Evolutionary conservation across 2,797 vertebrate species (phyloP), one percentile per base, ranked within the genome.

Genomic region (Pangasius mekongensis): DNA sequence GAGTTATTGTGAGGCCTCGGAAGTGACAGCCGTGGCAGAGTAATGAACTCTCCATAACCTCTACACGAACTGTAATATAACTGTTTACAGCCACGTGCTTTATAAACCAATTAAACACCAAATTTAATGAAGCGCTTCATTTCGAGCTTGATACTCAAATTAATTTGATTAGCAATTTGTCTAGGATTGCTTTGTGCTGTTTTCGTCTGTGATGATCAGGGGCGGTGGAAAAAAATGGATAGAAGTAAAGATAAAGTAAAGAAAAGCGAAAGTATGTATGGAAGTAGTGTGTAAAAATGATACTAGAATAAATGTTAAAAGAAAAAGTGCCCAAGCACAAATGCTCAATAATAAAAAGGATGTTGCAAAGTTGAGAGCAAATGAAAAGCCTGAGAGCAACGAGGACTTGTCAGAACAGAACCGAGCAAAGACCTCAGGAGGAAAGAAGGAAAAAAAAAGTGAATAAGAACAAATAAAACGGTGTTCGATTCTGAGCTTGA

Each of bases 91-190:
- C 58, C 67, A 10, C 43, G 27, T 76, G 80, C 6, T 64, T 66
- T 8, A 36, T 81, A 83, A 84, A 77, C 71, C 16, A 77, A 77
- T 39, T 84, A 73, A 88, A 88, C 47, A 39, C 30, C 27, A 77
- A 58, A 87, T 54, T 27, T 64, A 73, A 83, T 83, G 13, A 83
- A 30, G 24, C 0, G 22, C 39, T 66, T 47, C 2, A 83, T 66
- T 64, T 66, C 24, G 3, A 47, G 60, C 81, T 47, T 20, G 24
- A 43, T 82, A 62, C 13, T 43, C 56, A 80, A 8, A 22, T 56
- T 0, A 20, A 80, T 56, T 22, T 52, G 3, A 80, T 80, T 56
- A 78, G 54, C 76, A 22, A 2, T 2, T n/a, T 77, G 74, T 3
- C 74, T n/a, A 18, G 27, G 47, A n/a, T 30, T 3, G 24, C 49